Evolutionary conservation across 2,113 vertebrate species (phyloP).

Genomic region (Triplophysa dalaica): DNA sequence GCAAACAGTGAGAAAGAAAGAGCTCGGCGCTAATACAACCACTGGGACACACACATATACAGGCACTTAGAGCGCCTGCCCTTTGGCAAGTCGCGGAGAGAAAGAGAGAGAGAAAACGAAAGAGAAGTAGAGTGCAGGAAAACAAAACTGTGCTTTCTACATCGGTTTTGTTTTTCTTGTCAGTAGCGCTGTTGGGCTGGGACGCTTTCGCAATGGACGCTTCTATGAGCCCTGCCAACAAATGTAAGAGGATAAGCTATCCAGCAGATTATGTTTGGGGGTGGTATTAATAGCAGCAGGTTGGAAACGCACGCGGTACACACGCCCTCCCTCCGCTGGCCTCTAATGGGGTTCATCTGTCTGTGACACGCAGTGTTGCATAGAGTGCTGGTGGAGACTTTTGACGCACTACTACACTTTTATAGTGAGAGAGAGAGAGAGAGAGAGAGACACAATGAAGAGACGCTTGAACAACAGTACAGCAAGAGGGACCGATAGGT

Average conservation of each 20-base stretch:
- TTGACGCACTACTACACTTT: not conserved
- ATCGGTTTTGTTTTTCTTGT: constrained; percentile 67
- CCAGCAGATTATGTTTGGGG: constrained; percentile 80
- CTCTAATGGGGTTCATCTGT: constrained; percentile 62
- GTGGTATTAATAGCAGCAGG: constrained; percentile 89
- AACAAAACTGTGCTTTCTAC: constrained; percentile 68
- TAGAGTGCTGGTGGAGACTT: constrained; percentile 38
- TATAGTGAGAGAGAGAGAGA: constrained; percentile 29
- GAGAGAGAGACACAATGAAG: not conserved
- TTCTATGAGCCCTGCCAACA: constrained; percentile 60
- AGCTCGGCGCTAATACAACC: constrained; percentile 39
- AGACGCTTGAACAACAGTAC: too few species aligned
- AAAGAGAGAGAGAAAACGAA: constrained; percentile 25
- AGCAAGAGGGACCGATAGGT: not conserved
- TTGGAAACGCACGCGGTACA: constrained; percentile 58
- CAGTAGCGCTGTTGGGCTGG: constrained; percentile 43
- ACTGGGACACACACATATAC: constrained; percentile 14
- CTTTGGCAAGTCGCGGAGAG: constrained; percentile 48
- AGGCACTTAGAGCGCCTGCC: constrained; percentile 33
- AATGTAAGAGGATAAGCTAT: constrained; percentile 85
- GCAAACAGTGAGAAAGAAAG: constrained; percentile 36
- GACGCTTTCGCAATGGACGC: constrained; percentile 39
- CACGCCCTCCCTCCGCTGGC: constrained; percentile 26
- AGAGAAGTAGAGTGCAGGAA: constrained; percentile 35
- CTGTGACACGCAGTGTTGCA: constrained; percentile 66